phyloP scores from a whole-genome alignment of 1,140 invertebrate species.

The Hyphantria cunea region DNA sequence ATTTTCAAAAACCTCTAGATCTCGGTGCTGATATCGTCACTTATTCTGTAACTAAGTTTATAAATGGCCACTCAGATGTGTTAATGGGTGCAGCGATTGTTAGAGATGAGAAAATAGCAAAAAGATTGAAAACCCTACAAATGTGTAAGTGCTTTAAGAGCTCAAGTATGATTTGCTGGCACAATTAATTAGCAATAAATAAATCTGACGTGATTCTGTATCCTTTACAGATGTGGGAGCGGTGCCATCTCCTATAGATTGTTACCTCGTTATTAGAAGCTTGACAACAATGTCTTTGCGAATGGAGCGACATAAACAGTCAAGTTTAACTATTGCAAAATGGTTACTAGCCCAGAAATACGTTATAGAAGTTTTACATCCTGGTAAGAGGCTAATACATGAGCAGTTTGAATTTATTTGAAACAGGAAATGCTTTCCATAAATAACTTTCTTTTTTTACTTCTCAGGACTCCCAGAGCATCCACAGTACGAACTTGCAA shows the following conservation, averaged over 20 bases:
- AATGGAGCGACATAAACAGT: slow-evolving; percentile 94
- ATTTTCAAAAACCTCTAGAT: slow-evolving; percentile 95
- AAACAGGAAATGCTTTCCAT: neutral
- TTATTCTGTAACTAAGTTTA: slow-evolving; percentile 98
- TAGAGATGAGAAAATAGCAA: slow-evolving; percentile 87
- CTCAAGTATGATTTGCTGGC: neutral
- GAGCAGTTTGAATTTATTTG: neutral
- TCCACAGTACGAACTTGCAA: slow-evolving; percentile 93
- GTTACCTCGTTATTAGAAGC: slow-evolving; percentile 95
- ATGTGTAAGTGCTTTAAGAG: slow-evolving; percentile 85
- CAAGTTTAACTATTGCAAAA: slow-evolving; percentile 87
- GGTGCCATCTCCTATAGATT: slow-evolving; percentile 98
- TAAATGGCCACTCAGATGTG: slow-evolving; percentile 99
- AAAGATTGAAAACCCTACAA: slow-evolving; percentile 92
- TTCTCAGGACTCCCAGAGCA: slow-evolving; percentile 91
- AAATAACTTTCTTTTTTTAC: slow-evolving; percentile 8
- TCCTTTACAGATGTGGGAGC: slow-evolving; percentile 89
- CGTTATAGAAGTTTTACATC: slow-evolving; percentile 89
- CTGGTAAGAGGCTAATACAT: slow-evolving; percentile 71
- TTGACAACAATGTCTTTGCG: slow-evolving; percentile 96
- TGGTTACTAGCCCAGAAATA: slow-evolving; percentile 87
- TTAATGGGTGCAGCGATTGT: slow-evolving; percentile 96
- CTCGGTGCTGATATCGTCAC: slow-evolving; percentile 96
- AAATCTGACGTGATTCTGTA: neutral
- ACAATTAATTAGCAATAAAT: no score